These are phyloP conservation scores for Neodiprion fabricii DNA, from an alignment of 1,140 invertebrate genomes.

Conservation along the genomic window DNA sequence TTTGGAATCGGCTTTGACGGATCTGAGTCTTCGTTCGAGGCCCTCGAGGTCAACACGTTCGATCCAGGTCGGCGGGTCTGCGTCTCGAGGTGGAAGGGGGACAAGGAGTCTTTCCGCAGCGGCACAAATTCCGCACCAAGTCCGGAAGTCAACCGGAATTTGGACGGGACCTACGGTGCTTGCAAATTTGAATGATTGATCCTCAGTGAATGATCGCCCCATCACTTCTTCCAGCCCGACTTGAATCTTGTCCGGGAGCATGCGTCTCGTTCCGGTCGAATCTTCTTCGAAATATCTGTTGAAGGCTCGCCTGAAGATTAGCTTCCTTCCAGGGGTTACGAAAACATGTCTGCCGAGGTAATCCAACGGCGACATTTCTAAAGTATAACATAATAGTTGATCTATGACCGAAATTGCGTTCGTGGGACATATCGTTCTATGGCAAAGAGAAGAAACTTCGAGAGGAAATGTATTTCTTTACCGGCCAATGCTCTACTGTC, in stretches of 20 bases:
- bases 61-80: conserved; percentile 61
- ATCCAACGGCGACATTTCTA: conserved; percentile 67
- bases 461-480: conserved; percentile 40
- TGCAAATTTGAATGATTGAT: conserved; percentile 59
- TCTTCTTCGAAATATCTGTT: conserved; percentile 58
- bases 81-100: conserved; percentile 54
- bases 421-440: too few species aligned
- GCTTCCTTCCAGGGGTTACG: conserved; percentile 67
- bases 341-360: conserved; percentile 68
- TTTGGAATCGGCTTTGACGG: conserved; percentile 28
- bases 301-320: conserved; percentile 67
- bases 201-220: conserved; percentile 62
- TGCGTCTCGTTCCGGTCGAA: conserved; percentile 45
- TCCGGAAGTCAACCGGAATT: conserved; percentile 66
- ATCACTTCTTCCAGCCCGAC: conserved; percentile 68
- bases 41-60: conserved; percentile 51
- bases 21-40: conserved; percentile 45
- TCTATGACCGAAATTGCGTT: too few species aligned
- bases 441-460: conserved; percentile 20
- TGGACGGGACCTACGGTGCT: conserved; percentile 59
- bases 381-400: conserved; percentile 5
- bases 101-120: conserved; percentile 68
- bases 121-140: conserved; percentile 74
- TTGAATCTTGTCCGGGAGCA: conserved; percentile 56
- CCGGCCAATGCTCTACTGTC: conserved; percentile 65